Conservation (phyloP, 1,140 invertebrate genomes). For the Eupristina koningsbergeri region DNA sequence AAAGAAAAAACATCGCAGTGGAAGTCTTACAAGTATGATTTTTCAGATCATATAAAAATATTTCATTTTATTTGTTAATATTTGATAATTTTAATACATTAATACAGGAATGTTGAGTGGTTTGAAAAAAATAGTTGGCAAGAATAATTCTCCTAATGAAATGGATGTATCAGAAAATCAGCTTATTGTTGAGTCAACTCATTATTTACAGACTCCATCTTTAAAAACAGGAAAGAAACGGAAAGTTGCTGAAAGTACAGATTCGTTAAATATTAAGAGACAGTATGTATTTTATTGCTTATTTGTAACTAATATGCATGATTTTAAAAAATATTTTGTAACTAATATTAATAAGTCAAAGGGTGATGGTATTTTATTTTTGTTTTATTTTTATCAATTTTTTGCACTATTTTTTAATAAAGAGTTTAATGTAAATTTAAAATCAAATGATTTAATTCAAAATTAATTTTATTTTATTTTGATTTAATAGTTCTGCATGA, state of each 20-base stretch:
- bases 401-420: slow-evolving; percentile 3
- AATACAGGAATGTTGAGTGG: slow-evolving; percentile 82
- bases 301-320: slow-evolving; percentile 41
- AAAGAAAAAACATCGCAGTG: slow-evolving; percentile 84
- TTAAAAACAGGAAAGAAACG: slow-evolving; percentile 78
- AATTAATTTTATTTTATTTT: background rate
- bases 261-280: slow-evolving; percentile 73
- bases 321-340: background rate
- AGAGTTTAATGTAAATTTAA: background rate
- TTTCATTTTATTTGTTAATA: slow-evolving; percentile 15
- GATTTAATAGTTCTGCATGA: slow-evolving; percentile 1
- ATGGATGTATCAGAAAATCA: slow-evolving; percentile 62
- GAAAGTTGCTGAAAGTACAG: slow-evolving; percentile 70
- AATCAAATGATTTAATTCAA: background rate
- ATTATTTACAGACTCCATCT: slow-evolving; percentile 67
- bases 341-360: background rate
- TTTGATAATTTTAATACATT: slow-evolving; percentile 54
- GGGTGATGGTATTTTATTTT: background rate
- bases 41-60: background rate
- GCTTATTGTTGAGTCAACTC: slow-evolving; percentile 45
- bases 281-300: slow-evolving; percentile 69
- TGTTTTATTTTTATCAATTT: background rate
- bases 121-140: slow-evolving; percentile 83
- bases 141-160: slow-evolving; percentile 69
- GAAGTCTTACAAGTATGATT: slow-evolving; percentile 83